A percentile compares a stretch with the other conserved stretches of the same genome.
phyloP scores from a whole-genome alignment of 1,140 invertebrate species.

The Vollenhovia emeryi region DNA sequence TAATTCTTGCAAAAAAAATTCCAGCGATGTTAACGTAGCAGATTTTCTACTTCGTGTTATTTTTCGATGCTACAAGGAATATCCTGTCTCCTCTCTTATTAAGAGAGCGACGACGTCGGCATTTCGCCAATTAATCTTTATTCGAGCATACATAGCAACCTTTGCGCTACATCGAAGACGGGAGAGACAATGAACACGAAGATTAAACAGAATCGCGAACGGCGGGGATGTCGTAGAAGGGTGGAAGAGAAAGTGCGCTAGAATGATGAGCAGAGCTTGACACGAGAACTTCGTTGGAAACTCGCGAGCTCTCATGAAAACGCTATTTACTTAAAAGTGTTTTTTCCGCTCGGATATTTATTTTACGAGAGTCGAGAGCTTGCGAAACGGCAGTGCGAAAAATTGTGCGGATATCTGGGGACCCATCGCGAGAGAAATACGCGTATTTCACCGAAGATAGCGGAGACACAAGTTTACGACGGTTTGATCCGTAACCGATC shows the following conservation, averaged over 20 bases:
- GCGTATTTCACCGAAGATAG: not conserved
- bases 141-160: not conserved
- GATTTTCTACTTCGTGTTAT: not conserved
- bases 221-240: not conserved
- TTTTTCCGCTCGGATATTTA: conserved; percentile 11
- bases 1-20: not conserved
- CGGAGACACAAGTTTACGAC: not conserved
- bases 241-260: not conserved
- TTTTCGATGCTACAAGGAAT: not conserved
- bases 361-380: not conserved
- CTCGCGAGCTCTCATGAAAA: not conserved
- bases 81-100: not conserved
- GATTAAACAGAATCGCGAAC: not conserved
- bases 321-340: conserved; percentile 32
- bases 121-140: conserved; percentile 2
- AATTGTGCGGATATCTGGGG: not conserved
- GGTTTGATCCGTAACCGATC: not conserved
- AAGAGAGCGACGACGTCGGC: not conserved
- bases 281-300: not conserved
- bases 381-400: not conserved
- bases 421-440: not conserved
- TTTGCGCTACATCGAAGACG: not conserved
- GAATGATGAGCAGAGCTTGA: conserved; percentile 30
- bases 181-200: not conserved
- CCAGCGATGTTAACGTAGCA: not conserved